Conservation (phyloP, 2,888 invertebrate genomes). For the Parnassius smintheus region DNA sequence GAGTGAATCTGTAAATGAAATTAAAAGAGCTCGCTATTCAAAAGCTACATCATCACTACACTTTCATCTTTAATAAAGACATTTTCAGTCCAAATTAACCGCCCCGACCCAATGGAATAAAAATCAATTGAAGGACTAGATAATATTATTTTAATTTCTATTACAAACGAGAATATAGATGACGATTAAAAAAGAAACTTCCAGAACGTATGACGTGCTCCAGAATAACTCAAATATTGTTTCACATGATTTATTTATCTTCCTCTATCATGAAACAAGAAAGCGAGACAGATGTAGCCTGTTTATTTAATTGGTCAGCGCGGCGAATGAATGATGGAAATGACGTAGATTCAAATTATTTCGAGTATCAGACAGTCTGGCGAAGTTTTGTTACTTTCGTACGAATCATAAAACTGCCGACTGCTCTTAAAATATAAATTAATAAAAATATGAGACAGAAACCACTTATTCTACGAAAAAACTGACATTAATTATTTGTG, state of each 20-base stretch:
- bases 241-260: slow-evolving; percentile 1
- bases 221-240: slow-evolving; percentile 4
- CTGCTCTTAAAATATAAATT: slow-evolving; percentile 33
- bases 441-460: slow-evolving; percentile 39
- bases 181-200: slow-evolving; percentile 12
- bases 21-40: too few relatives aligned
- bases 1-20: too few relatives aligned
- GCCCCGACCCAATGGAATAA: too few relatives aligned
- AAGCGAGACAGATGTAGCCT: slow-evolving; percentile 7
- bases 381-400: slow-evolving; percentile 38
- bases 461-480: slow-evolving; percentile 18
- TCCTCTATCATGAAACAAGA: background rate
- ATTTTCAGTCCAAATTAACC: too few relatives aligned
- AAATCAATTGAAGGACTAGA: background rate
- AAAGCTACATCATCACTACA: too few relatives aligned
- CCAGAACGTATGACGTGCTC: slow-evolving; percentile 23
- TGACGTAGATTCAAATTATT: slow-evolving; percentile 41
- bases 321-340: slow-evolving; percentile 28
- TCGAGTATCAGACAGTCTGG: slow-evolving; percentile 50
- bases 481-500: slow-evolving; percentile 4
- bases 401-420: slow-evolving; percentile 34
- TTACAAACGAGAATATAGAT: slow-evolving; percentile 5
- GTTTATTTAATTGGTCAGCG: slow-evolving; percentile 19
- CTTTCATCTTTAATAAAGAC: too few relatives aligned
- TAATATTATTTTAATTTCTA: background rate